Evolutionary conservation across 2,888 invertebrate genomes (phyloP), one percentile per base, ranked within the genome.

Genomic region (Rhingia campestris): DNA sequence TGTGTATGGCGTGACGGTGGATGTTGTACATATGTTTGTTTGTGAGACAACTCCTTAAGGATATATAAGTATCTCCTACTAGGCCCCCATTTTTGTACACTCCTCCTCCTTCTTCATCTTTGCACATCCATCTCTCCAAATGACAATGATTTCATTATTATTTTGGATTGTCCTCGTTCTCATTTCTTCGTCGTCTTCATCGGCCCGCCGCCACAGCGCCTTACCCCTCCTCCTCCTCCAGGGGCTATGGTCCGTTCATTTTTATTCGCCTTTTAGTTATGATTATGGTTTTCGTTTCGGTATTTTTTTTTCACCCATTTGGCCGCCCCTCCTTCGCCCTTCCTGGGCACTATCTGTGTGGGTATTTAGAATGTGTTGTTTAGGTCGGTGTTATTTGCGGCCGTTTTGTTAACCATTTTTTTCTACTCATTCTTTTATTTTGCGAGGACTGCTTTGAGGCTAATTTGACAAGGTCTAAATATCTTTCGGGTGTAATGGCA

Each of bases 121-220:
- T 30, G 10, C 33, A 32, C 7, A 14, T 30, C 22, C 22, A 22
- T 22, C 69, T 70, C 74, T 39, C 64, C 70, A 84, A 84, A 84
- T 84, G 84, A 84, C 84, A 84, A 84, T 84, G 84, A 84, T 84
- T 84, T 84, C 84, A 84, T 84, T 84, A 84, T 84, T 84, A 84
- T 84, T 84, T 84, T 56, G 84, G 80, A 84, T 84, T 84, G 84
- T 84, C 84, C 84, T 84, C 84, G 84, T 84, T 80, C 84, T 75
- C 80, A 80, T 84, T 84, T 84, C 73, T 22, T 45, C 66, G 9
- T 43, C 49, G 32, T 80, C 66, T 84, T 39, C 58, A 37, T 64
- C 56, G 12, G 41, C 53, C 66, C 58, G 14, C 39, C 9, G 35
- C 61, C 51, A n/a, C n/a, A n/a, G 49, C 35, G 33, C 61, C 53